phyloP scores from a whole-genome alignment of 2,888 invertebrate species.

The Merodon equestris region DNA sequence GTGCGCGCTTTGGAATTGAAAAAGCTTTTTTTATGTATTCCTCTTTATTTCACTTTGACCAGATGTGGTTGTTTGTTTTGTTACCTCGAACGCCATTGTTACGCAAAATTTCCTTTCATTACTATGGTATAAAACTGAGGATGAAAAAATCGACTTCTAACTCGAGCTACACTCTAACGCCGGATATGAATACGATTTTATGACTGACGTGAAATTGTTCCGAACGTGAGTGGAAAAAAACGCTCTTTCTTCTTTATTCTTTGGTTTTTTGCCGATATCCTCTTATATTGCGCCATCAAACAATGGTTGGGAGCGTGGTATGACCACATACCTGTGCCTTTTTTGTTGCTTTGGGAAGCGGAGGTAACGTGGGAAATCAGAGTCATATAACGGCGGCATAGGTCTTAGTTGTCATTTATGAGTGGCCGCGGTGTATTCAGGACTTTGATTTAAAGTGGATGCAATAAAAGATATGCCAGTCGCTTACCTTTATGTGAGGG shows the following conservation, averaged over 20 bases:
- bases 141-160: too few species aligned
- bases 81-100: slow-evolving; percentile 44
- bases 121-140: slow-evolving; percentile 7
- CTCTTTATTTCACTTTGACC: neutral
- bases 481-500: too few species aligned
- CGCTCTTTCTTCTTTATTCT: neutral
- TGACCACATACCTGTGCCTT: too few species aligned
- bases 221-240: neutral
- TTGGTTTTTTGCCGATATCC: neutral
- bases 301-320: too few species aligned
- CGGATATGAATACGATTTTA: slow-evolving; percentile 10
- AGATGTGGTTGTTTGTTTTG: slow-evolving; percentile 15
- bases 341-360: too few species aligned
- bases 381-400: too few species aligned
- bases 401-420: neutral
- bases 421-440: too few species aligned
- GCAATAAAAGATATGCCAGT: too few species aligned
- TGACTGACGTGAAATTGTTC: slow-evolving; percentile 1
- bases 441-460: too few species aligned
- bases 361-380: too few species aligned
- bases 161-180: too few species aligned
- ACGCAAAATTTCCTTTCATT: slow-evolving; percentile 27
- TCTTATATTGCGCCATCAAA: too few species aligned
- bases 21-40: slow-evolving; percentile 4
- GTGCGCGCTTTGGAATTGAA: neutral